Percentiles rank a stretch among this genome's conserved stretches.
phyloP scores from a whole-genome alignment of 1,140 invertebrate species.

The Latrodectus geometricus region DNA sequence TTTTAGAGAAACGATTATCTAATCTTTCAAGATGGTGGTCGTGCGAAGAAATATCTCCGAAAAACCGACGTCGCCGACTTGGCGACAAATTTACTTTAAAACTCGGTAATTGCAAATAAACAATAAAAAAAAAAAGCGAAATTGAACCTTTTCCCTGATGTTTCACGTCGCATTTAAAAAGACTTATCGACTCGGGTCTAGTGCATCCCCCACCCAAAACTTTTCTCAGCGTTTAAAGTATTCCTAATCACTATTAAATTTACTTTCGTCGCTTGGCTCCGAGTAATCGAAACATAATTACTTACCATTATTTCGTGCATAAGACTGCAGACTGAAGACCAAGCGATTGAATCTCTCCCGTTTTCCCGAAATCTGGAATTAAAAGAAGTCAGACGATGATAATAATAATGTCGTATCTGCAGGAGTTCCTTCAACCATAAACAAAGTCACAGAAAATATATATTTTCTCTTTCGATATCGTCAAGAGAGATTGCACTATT shows the following conservation, averaged over 20 bases:
- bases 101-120: too few species aligned
- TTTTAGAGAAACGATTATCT: too few species aligned
- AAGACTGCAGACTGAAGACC: background rate
- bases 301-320: constrained; percentile 40
- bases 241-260: constrained; percentile 58
- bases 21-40: too few species aligned
- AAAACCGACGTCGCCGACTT: too few species aligned
- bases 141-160: too few species aligned
- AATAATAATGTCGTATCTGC: constrained; percentile 21
- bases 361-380: constrained; percentile 29
- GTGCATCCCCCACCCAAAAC: constrained; percentile 30
- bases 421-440: constrained; percentile 33
- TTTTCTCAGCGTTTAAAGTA: constrained; percentile 19
- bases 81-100: too few species aligned
- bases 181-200: constrained; percentile 9
- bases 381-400: constrained; percentile 23
- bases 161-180: constrained; percentile 18
- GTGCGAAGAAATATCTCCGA: too few species aligned
- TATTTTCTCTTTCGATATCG: background rate
- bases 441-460: constrained; percentile 17
- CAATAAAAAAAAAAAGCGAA: too few species aligned
- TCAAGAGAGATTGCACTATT: too few species aligned
- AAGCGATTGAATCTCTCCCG: constrained; percentile 10
- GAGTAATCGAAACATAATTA: constrained; percentile 55
- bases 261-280: constrained; percentile 40